phyloP scores from a whole-genome alignment of 1,140 invertebrate species.

The Caenorhabditis briggsae region DNA sequence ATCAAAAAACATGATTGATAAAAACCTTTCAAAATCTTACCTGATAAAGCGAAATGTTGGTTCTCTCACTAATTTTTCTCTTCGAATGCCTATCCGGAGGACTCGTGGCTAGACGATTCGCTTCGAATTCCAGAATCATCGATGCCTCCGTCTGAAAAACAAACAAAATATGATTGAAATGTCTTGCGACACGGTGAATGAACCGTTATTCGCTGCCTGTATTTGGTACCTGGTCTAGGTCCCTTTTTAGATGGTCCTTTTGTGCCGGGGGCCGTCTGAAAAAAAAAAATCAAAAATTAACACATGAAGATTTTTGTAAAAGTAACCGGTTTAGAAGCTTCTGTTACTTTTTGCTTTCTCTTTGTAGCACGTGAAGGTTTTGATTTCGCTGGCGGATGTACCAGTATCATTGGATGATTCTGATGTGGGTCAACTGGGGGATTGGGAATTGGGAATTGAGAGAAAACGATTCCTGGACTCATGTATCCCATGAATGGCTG shows the following conservation, averaged over 20 bases:
- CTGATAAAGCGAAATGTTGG: constrained; percentile 36
- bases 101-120: not conserved
- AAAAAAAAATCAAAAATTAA: not conserved
- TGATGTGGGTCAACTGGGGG: not conserved
- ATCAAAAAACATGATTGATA: not conserved
- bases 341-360: constrained; percentile 8
- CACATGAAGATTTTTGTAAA: not conserved
- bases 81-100: constrained; percentile 34
- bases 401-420: not conserved
- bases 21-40: not conserved
- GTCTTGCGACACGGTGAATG: constrained; percentile 35
- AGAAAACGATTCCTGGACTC: not conserved
- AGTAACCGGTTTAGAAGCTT: not conserved
- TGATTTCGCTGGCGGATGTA: too few relatives aligned
- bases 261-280: not conserved
- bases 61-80: constrained; percentile 32
- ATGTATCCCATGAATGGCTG: not conserved
- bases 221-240: constrained; percentile 51
- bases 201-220: constrained; percentile 52
- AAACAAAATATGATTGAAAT: constrained; percentile 37
- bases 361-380: not conserved
- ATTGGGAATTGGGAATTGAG: not conserved
- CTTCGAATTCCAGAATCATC: constrained; percentile 26
- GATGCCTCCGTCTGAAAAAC: constrained; percentile 12
- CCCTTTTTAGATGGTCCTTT: not conserved